phyloP scores from a whole-genome alignment of 53 echinoderm and acorn worm species.

The Henricia sp. region DNA sequence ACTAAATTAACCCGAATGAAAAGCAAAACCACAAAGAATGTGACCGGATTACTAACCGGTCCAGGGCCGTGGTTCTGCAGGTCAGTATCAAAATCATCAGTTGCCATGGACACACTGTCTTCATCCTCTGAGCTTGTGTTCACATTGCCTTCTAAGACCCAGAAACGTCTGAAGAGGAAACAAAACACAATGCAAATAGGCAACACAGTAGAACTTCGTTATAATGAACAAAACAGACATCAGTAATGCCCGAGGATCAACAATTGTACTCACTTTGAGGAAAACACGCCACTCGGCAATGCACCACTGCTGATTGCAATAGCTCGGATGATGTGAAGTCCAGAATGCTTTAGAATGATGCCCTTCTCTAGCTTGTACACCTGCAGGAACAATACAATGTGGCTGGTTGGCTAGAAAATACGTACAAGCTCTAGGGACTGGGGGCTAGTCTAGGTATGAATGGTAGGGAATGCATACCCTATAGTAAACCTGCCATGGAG shows the following conservation, averaged over 20 bases:
- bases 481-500: no score
- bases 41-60: constrained; percentile 85
- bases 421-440: no score
- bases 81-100: constrained; percentile 82
- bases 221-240: not conserved
- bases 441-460: no score
- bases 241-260: not conserved
- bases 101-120: constrained; percentile 73
- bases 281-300: constrained; percentile 68
- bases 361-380: constrained; percentile 72
- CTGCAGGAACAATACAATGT: constrained; percentile 41
- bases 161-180: constrained; percentile 65
- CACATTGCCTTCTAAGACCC: constrained; percentile 77
- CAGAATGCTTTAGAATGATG: constrained; percentile 66
- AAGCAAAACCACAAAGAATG: no score
- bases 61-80: constrained; percentile 60
- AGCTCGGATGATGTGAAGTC: constrained; percentile 75
- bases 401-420: no score
- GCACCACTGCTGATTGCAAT: constrained; percentile 55
- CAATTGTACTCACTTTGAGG: constrained; percentile 75
- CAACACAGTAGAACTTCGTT: not conserved
- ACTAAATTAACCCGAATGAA: no score
- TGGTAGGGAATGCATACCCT: no score
- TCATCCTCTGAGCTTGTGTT: constrained; percentile 69
- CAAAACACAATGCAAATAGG: not conserved